Evolutionary conservation across 1,140 invertebrate genomes (phyloP), one percentile per base, ranked within the genome.

Genomic region (Drosophila sproati): DNA sequence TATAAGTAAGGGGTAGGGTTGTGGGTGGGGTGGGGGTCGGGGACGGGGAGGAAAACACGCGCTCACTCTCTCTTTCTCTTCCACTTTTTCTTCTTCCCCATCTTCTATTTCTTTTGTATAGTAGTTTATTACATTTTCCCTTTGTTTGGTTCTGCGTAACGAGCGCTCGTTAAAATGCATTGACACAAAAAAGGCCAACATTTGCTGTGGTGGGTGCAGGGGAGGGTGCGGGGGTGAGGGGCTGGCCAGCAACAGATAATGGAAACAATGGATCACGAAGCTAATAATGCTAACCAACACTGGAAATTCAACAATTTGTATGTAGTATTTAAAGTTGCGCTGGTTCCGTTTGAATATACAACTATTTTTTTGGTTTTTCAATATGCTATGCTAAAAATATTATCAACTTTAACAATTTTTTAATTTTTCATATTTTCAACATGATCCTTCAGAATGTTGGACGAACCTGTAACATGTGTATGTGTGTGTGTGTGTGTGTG

Each of bases 161-260:
- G 83, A 88, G 83, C 83, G 83, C 83, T 87, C 83, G 83, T 87
- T 88, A 87, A 87, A 87, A 85, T 81, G 82, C 81, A 83, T 86
- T 83, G 82, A 85, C 81, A 83, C 82, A 83, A 81, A 86, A 20
- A 82, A 87, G 79, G 71, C 79, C 80, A 82, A 87, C 77, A 80
- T 77, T 88, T 80, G 77, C 68, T 51, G 72, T 55, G 56, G 50
- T 52, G 56, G 52, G 56, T 50, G 41, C 50, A 1, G 32, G 47
- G 29, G 20, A 29, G 32, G 43, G n/a, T 4, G 20, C 28, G 31
- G n/a, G 8, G 50, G 34, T 20, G 41, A 10, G 12, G 1, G 29
- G 10, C 12, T 35, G 39, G 43, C 8, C 55, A 82, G 82, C 83
- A 88, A 88, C 83, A 80, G 83, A 87, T 87, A 87, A 87, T 88